phyloP scores from a whole-genome alignment of 2,113 vertebrate species.

The Cololabis saira region DNA sequence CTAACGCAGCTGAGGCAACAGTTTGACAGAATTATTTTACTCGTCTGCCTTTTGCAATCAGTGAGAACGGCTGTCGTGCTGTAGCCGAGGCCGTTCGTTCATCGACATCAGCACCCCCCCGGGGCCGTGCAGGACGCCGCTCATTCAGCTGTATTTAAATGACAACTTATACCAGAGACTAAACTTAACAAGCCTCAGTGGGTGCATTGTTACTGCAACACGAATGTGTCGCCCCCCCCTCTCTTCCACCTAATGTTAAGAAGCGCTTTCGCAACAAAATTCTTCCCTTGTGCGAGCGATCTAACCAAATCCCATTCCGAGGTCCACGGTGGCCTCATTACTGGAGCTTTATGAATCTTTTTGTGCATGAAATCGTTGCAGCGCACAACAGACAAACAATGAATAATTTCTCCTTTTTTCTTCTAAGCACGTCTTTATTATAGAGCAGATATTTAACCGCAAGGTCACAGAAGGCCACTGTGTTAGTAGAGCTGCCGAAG shows the following conservation, averaged over 20 bases:
- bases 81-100: constrained; percentile 13
- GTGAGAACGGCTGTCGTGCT: constrained; percentile 12
- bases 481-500: constrained; percentile 10
- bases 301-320: constrained; percentile 6
- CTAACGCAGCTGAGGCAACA: not conserved
- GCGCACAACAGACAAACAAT: not conserved
- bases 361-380: constrained; percentile 3
- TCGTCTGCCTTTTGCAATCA: constrained; percentile 4
- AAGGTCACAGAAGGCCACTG: constrained; percentile 26
- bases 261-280: constrained; percentile 13
- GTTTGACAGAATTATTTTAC: constrained; percentile 1
- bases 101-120: constrained; percentile 45
- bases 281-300: constrained; percentile 6
- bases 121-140: constrained; percentile 26
- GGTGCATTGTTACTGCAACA: constrained; percentile 38
- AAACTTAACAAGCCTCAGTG: constrained; percentile 56
- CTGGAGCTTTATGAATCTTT: constrained; percentile 17
- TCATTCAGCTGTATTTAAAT: constrained; percentile 41
- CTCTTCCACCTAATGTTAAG: constrained; percentile 11
- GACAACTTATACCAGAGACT: constrained; percentile 43
- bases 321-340: constrained; percentile 66
- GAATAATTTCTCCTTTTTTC: not conserved
- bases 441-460: constrained; percentile 8
- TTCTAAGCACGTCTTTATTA: constrained; percentile 1
- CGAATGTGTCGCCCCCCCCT: not conserved